phyloP scores from a whole-genome alignment of 1,140 invertebrate species.

The Oscheius sp. region DNA sequence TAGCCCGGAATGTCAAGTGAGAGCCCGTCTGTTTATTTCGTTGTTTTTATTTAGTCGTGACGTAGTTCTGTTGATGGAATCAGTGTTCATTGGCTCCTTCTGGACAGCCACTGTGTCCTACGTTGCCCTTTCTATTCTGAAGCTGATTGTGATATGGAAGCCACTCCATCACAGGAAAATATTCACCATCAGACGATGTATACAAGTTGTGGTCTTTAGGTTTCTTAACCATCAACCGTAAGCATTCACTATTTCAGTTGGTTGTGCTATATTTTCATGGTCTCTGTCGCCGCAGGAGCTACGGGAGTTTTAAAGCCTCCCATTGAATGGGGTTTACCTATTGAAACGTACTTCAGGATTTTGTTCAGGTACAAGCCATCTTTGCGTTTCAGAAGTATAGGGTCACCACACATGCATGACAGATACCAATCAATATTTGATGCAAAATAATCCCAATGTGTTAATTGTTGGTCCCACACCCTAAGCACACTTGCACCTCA shows the following conservation, averaged over 20 bases:
- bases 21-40: neutral
- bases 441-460: too few species aligned
- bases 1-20: slow-evolving; percentile 43
- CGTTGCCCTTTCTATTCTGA: slow-evolving; percentile 48
- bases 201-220: slow-evolving; percentile 23
- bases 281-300: slow-evolving; percentile 32
- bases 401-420: too few species aligned
- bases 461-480: too few species aligned
- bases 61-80: slow-evolving; percentile 44
- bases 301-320: slow-evolving; percentile 33
- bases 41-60: slow-evolving; percentile 43
- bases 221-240: neutral
- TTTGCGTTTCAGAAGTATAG: slow-evolving; percentile 2
- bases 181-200: slow-evolving; percentile 52
- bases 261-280: slow-evolving; percentile 36
- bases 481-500: too few species aligned
- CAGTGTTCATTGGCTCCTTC: slow-evolving; percentile 51
- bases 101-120: slow-evolving; percentile 55
- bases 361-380: slow-evolving; percentile 17
- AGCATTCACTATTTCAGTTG: slow-evolving; percentile 42
- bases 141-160: slow-evolving; percentile 47
- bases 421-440: too few species aligned
- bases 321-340: slow-evolving; percentile 40
- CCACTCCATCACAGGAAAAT: slow-evolving; percentile 49
- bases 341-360: slow-evolving; percentile 39